phyloP scores from a whole-genome alignment of 2,888 invertebrate genomes.

The Synanthedon myopaeformis region DNA sequence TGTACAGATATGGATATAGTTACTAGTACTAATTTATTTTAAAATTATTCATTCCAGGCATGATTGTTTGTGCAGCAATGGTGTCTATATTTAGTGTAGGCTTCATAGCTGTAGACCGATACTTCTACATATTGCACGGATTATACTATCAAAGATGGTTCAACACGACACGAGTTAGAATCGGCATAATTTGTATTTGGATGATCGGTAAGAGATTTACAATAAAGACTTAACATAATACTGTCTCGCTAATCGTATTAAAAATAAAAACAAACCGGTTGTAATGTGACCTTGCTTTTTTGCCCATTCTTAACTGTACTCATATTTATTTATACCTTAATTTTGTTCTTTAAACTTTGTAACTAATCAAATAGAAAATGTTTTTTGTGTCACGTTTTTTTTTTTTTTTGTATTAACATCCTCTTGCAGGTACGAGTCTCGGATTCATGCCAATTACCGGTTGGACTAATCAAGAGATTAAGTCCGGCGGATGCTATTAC shows the following conservation, averaged over 20 bases:
- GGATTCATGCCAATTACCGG: slow-evolving; percentile 73
- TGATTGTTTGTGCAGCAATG: slow-evolving; percentile 73
- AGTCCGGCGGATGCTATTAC: slow-evolving; percentile 61
- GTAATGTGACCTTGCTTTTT: background rate
- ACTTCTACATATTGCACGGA: slow-evolving; percentile 74
- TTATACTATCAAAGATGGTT: slow-evolving; percentile 73
- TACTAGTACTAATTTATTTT: background rate
- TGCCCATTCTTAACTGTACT: slow-evolving; percentile 3
- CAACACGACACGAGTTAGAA: slow-evolving; percentile 67
- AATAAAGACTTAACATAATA: background rate
- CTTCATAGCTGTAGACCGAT: slow-evolving; percentile 74
- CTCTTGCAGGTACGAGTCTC: slow-evolving; percentile 60
- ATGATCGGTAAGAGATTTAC: slow-evolving; percentile 51
- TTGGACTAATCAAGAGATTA: slow-evolving; percentile 52
- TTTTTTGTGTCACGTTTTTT: background rate
- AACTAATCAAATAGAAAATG: too few species aligned
- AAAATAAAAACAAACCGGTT: background rate
- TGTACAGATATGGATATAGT: too few species aligned
- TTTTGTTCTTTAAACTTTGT: too few species aligned
- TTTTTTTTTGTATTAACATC: slow-evolving; percentile 1
- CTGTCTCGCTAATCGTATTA: background rate
- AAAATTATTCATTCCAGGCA: slow-evolving; percentile 39
- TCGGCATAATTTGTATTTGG: slow-evolving; percentile 70
- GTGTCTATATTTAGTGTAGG: slow-evolving; percentile 75
- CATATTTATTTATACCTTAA: background rate